Evolutionary conservation across 2,113 vertebrate genomes (phyloP).

Genomic region (Saimiri boliviensis): DNA sequence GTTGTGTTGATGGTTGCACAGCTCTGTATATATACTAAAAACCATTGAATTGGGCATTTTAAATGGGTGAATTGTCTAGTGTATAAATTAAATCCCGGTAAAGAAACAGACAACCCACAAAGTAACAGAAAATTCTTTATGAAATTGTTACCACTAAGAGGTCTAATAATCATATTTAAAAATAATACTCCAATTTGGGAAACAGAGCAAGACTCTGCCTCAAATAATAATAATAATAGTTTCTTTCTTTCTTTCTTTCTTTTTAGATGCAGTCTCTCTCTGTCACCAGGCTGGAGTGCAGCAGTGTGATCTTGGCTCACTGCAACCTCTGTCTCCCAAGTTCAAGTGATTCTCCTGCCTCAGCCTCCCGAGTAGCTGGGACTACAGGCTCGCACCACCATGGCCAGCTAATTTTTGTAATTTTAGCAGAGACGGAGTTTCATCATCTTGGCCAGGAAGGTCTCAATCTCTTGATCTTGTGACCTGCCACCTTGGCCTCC

Average conservation of each 20-base stretch:
- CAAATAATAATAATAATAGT: no score
- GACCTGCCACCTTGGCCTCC: background rate
- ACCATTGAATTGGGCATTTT: background rate
- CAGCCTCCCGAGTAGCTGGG: background rate
- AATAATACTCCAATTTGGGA: background rate
- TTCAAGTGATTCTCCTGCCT: background rate
- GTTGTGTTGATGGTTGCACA: background rate
- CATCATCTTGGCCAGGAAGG: background rate
- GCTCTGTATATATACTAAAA: constrained; percentile 24
- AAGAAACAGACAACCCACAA: constrained; percentile 31
- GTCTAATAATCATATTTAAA: background rate
- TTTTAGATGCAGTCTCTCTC: background rate
- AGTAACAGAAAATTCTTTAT: constrained; percentile 16
- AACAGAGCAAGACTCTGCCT: no score
- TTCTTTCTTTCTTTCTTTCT: no score
- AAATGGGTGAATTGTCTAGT: background rate
- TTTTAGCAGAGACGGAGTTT: background rate
- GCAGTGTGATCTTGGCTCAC: background rate
- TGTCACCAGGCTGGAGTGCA: background rate
- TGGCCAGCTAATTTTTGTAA: background rate
- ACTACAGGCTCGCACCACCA: background rate
- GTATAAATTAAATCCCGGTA: background rate
- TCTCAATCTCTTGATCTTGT: background rate
- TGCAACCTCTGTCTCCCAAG: background rate
- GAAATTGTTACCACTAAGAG: background rate